Evolutionary conservation across 2,797 vertebrate genomes (phyloP), one percentile per base, ranked within the genome.

Genomic region (Ctenosaura bakeri): DNA sequence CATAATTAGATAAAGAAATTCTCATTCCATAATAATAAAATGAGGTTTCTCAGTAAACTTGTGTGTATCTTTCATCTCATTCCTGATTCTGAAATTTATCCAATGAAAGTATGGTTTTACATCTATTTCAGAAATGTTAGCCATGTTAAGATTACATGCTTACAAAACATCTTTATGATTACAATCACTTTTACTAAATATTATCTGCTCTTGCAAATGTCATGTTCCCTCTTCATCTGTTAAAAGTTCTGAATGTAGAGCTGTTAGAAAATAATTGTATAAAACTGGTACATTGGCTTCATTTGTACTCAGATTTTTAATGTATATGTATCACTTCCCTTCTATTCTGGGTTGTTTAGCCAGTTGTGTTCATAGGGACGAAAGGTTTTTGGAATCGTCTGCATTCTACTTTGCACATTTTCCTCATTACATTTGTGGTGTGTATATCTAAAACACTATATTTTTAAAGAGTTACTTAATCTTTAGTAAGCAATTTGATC

Each of bases 381-480:
- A 59, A 87, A 88, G 92, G 24, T 89, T 93, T 92, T 93, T 91
- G 93, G 90, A 93, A 91, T 88, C 18, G 89, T 87, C 92, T 92
- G 88, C 50, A 0, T 91, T 95, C 92, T 94, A 93, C 91, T 95
- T 95, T 24, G 86, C 82, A 89, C 92, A 90, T 96, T 95, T 94
- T 88, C 93, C 87, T 84, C 88, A 35, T 89, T 87, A 71, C 24
- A 84, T 83, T 83, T 84, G 46, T 94, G 92, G 92, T 92, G 80
- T 4, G 46, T 91, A 92, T 96, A 94, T 93, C 86, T 95, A 95
- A 92, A 94, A 92, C 69, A 92, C 95, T 96, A 96, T 92, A 91
- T 94, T 90, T 92, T 89, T 85, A 87, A 92, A 73, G 83, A 95
- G 91, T 95, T 95, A 91, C 94, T 95, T 95, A 95, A 94, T 88